phyloP scores from a whole-genome alignment of 2,797 vertebrate species.

The Enteromius unitaeniatus region DNA sequence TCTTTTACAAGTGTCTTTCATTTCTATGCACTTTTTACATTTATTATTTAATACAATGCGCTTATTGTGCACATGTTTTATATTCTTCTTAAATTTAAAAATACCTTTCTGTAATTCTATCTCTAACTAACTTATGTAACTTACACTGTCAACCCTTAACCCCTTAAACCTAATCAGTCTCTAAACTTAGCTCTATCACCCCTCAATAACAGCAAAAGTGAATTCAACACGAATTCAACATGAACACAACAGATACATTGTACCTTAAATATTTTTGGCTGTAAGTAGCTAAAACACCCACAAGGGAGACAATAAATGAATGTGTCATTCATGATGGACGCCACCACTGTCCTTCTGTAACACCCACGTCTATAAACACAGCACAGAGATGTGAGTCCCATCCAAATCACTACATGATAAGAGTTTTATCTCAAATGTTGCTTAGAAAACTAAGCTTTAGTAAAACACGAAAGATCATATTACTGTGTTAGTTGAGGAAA shows the following conservation, averaged over 20 bases:
- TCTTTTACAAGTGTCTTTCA: neutral
- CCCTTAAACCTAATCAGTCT: neutral
- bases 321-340: neutral
- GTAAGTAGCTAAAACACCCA: neutral
- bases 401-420: neutral
- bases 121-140: neutral
- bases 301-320: neutral
- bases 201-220: neutral
- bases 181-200: neutral
- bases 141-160: neutral
- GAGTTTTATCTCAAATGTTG: neutral
- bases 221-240: neutral
- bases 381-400: neutral
- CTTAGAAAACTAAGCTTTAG: neutral
- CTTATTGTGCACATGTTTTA: neutral
- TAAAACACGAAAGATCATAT: neutral
- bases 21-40: neutral
- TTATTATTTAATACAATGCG: neutral
- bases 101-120: neutral
- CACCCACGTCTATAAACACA: neutral
- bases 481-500: neutral
- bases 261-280: neutral
- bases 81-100: neutral
- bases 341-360: slow-evolving; percentile 3
- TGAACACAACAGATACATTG: neutral